A percentile compares a stretch with the other conserved stretches of the same genome.
Evolutionary conservation across 2,797 vertebrate species (phyloP).

Genomic region (Siniperca obscura): DNA sequence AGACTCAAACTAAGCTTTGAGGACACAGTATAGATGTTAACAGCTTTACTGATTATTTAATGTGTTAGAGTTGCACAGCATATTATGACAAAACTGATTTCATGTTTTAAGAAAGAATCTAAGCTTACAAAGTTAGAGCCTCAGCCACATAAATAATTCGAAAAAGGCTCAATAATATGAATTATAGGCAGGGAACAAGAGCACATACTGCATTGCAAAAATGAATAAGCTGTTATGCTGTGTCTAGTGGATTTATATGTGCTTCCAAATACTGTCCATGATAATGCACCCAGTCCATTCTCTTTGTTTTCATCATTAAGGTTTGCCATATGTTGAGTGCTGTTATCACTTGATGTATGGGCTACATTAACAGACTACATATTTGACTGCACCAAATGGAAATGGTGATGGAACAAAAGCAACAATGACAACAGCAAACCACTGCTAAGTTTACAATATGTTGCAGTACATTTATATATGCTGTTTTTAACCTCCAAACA

Average conservation of each 20-base stretch:
- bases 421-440: conserved; percentile 36
- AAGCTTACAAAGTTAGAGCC: conserved; percentile 19
- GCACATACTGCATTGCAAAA: conserved; percentile 19
- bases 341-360: conserved; percentile 58
- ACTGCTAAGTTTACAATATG: conserved; percentile 16
- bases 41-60: conserved; percentile 25
- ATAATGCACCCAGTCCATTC: conserved; percentile 49
- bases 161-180: conserved; percentile 45
- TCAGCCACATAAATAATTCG: conserved; percentile 14
- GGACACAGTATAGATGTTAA: conserved; percentile 14
- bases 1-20: conserved; percentile 38
- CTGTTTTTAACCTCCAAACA: conserved; percentile 27
- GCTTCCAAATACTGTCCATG: conserved; percentile 29
- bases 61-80: conserved; percentile 10
- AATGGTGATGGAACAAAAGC: conserved; percentile 27
- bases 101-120: not conserved
- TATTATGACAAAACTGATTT: conserved; percentile 14
- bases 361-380: conserved; percentile 53
- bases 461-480: conserved; percentile 23
- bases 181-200: conserved; percentile 38
- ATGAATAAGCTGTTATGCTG: conserved; percentile 24
- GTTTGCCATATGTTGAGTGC: conserved; percentile 51
- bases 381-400: conserved; percentile 51
- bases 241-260: conserved; percentile 41
- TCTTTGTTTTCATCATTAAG: conserved; percentile 55